phyloP scores from a whole-genome alignment of 2,113 vertebrate species.

The Limnothrissa miodon region DNA sequence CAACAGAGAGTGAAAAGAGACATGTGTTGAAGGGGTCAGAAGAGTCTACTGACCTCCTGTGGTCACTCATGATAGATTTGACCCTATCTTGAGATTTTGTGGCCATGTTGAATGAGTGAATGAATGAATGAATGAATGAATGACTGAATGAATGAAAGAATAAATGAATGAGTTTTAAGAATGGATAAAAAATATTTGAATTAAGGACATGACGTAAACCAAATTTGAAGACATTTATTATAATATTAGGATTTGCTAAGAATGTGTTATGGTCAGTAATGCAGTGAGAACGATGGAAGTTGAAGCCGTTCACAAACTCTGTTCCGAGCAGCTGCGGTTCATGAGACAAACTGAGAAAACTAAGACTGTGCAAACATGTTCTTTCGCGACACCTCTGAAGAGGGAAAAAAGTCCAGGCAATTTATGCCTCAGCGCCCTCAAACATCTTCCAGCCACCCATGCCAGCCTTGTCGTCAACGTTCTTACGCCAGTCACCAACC shows the following conservation, averaged over 20 bases:
- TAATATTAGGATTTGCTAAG: not conserved
- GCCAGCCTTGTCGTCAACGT: conserved; percentile 90
- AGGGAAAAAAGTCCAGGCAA: conserved; percentile 49
- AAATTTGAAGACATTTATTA: not conserved
- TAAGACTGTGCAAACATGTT: not conserved
- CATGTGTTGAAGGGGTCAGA: not conserved
- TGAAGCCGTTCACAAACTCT: not conserved
- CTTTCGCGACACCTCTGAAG: not conserved
- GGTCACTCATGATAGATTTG: not conserved
- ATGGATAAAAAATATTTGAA: not conserved
- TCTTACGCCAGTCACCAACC: conserved; percentile 93
- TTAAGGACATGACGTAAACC: not conserved
- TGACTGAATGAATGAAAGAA: not conserved
- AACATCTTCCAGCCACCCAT: conserved; percentile 88
- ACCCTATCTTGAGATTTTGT: not conserved
- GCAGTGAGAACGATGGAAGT: not conserved
- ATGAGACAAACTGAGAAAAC: not conserved
- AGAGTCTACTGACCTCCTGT: not conserved
- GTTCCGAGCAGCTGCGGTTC: not conserved
- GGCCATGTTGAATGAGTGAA: not conserved
- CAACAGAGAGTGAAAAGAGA: not conserved
- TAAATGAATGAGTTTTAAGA: not conserved
- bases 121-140: not conserved
- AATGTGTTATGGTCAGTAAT: not conserved
- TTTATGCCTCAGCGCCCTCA: conserved; percentile 67